Conservation (phyloP, 2,797 vertebrate genomes). For the Micrastur ruficollis region DNA sequence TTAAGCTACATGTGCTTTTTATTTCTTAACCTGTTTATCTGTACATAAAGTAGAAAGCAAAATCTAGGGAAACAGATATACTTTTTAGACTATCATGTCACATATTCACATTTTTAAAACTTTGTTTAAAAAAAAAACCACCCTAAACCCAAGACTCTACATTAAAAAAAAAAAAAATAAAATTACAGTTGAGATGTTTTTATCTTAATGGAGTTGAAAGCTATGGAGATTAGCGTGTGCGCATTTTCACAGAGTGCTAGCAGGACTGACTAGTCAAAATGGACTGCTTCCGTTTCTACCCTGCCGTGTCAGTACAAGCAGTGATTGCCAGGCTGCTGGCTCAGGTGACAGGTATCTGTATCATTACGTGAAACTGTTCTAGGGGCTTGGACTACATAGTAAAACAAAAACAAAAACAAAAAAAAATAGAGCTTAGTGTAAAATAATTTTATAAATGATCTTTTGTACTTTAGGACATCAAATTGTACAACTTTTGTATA, state of each 20-base stretch:
- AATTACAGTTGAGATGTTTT: slow-evolving; percentile 36
- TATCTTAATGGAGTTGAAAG: slow-evolving; percentile 65
- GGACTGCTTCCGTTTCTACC: slow-evolving; percentile 72
- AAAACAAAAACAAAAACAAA: slow-evolving; percentile 55
- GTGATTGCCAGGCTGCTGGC: slow-evolving; percentile 74
- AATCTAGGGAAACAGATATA: slow-evolving; percentile 76
- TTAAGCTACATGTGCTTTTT: slow-evolving; percentile 76
- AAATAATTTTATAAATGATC: slow-evolving; percentile 98
- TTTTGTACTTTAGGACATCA: slow-evolving; percentile 99
- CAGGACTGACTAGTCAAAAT: slow-evolving; percentile 71
- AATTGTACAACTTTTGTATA: slow-evolving; percentile 99
- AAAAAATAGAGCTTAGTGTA: slow-evolving; percentile 90
- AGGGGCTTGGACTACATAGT: slow-evolving; percentile 90
- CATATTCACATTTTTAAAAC: slow-evolving; percentile 75
- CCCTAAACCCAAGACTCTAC: slow-evolving; percentile 72
- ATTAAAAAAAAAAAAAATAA: slow-evolving; percentile 34
- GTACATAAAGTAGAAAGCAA: slow-evolving; percentile 82
- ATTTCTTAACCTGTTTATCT: slow-evolving; percentile 78
- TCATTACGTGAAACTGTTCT: slow-evolving; percentile 91
- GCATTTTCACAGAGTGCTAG: slow-evolving; percentile 71
- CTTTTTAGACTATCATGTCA: slow-evolving; percentile 77
- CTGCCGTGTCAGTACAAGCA: slow-evolving; percentile 72
- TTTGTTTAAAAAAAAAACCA: slow-evolving; percentile 64
- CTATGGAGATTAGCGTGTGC: slow-evolving; percentile 68
- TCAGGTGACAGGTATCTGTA: slow-evolving; percentile 84